These are phyloP conservation scores for Hetaerina titia DNA, from an alignment of 2,888 invertebrate species.

Conservation along the genomic window DNA sequence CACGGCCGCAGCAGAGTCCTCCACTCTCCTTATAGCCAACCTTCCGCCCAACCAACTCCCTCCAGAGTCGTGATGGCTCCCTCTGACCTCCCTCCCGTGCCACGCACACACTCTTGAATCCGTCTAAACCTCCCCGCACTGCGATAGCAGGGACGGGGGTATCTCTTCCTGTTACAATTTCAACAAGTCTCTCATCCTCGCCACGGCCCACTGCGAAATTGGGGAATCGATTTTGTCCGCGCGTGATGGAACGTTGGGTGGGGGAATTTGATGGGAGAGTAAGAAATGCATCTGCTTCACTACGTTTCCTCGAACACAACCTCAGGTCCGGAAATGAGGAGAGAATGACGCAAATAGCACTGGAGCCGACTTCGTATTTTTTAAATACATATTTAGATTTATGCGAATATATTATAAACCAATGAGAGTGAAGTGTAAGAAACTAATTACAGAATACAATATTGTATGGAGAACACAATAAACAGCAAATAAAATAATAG, in stretches of 20 bases:
- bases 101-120: background rate
- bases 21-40: background rate
- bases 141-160: background rate
- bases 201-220: slow-evolving; percentile 2
- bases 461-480: too few species aligned
- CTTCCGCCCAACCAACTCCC: background rate
- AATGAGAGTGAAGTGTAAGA: too few species aligned
- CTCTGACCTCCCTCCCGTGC: background rate
- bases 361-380: too few species aligned
- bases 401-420: too few species aligned
- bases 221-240: background rate
- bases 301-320: background rate
- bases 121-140: background rate
- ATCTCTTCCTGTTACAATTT: slow-evolving; percentile 62
- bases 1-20: background rate
- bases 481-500: too few species aligned
- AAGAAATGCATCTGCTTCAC: background rate
- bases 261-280: background rate
- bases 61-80: slow-evolving; percentile 11
- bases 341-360: too few species aligned
- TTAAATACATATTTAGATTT: too few species aligned
- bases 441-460: too few species aligned
- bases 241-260: background rate
- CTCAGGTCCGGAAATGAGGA: too few species aligned
- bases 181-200: slow-evolving; percentile 54